Base-by-base conservation (phyloP, 2,888 invertebrate species). In the Antheraea yamamai region DNA sequence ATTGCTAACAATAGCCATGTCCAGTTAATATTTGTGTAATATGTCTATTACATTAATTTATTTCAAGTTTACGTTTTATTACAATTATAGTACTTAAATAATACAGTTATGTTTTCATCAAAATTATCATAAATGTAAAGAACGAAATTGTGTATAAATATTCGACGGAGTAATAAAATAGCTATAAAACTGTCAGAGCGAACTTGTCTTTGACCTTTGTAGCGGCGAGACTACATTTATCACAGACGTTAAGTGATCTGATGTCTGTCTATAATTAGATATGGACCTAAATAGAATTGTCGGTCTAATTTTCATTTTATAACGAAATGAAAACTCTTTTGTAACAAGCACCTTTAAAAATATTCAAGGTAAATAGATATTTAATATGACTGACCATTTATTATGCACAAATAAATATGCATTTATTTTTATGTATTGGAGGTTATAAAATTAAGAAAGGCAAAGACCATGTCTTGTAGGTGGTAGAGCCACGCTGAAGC, bases 151-250 rank as follows among this genome's bases (percentile, higher is more conserved):
- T 16, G 30, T 30, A 26, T 12, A 30, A 66, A 66, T 26, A 20
- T 66, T 30, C 6, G 12, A 23, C n/a, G 30, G 14, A 66, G 16
- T 16, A 66, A 30, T 66, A 66, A 66, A 30, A 30, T 30, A 30
- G 14, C 16, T 6, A 30, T 26, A 30, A 26, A 30, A 20, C 70
- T 39, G 39, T 35, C 68, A 35, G 30, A 35, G 12, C 23, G 39
- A 70, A 39, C 3, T 70, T 70, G 39, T 35, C 39, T 35, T 39
- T 39, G 70, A 70, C 70, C 70, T 70, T 70, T 70, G 39, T 30
- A 70, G 20, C 20, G 39, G 35, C n/a, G 70, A 70, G 39, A 39
- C 39, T 70, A 70, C 39, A 70, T 70, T 70, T 70, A 70, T 70
- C 70, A 70, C 39, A 8, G 39, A 70, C 39, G 70, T 70, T 70